A percentile compares a stretch with the other conserved stretches of the same genome.
These are phyloP conservation scores for Heliconius eleuchia DNA, from an alignment of 1,140 invertebrate genomes.

Conservation along the genomic window DNA sequence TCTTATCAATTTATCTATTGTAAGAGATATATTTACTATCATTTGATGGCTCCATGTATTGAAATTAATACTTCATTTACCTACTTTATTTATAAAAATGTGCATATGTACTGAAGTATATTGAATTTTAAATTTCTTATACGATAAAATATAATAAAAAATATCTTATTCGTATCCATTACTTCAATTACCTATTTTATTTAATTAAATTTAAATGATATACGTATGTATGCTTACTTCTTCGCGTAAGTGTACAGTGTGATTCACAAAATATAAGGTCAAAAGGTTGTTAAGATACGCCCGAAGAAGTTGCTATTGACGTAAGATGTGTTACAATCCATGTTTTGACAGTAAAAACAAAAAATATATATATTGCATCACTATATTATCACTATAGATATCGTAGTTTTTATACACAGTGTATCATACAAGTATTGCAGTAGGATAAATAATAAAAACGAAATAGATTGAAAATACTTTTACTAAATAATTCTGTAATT, in stretches of 20 bases:
- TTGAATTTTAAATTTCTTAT: too few relatives aligned
- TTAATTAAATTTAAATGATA: not conserved
- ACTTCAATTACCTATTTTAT: too few relatives aligned
- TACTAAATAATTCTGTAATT: too few relatives aligned
- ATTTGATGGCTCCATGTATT: not conserved
- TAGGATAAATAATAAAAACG: too few relatives aligned
- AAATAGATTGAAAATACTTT: too few relatives aligned
- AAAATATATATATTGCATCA: conserved; percentile 8
- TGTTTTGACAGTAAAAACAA: not conserved
- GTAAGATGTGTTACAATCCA: not conserved
- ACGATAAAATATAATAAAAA: too few relatives aligned
- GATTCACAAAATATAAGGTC: not conserved
- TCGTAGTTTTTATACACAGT: not conserved
- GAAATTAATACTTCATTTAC: not conserved
- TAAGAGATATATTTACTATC: not conserved
- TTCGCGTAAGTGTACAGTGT: not conserved
- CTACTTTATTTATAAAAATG: not conserved
- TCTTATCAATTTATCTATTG: conserved; percentile 1
- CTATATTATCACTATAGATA: not conserved
- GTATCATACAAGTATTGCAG: too few relatives aligned
- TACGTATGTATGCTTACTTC: not conserved
- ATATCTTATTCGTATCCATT: too few relatives aligned
- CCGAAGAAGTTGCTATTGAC: not conserved
- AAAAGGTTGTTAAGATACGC: conserved; percentile 1
- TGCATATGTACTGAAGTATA: too few relatives aligned